Base-by-base conservation (phyloP, 2,113 vertebrate genomes). In the Engystomops pustulosus region DNA sequence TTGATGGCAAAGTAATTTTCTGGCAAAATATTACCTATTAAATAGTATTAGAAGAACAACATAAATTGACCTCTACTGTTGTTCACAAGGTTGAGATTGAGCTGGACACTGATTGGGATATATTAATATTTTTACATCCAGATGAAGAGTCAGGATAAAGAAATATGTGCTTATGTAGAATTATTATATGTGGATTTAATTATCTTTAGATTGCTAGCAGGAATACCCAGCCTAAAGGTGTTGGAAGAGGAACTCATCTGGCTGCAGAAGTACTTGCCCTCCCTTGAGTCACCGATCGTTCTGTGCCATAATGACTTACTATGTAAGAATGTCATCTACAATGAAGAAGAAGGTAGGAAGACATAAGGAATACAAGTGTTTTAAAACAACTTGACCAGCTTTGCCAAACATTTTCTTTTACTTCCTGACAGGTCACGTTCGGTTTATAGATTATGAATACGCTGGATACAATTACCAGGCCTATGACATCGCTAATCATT, bases 391-490 rank as follows among this genome's bases (percentile, higher is more conserved):
- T 10, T 11, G 11, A 12, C 32, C 2, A 36, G 8, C 3, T 4
- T 20, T n/a, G n/a, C n/a, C n/a, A n/a, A n/a, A n/a, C n/a, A n/a
- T n/a, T n/a, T 11, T 47, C 60, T 76, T 3, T 55, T 68, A 49
- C 68, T 74, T 30, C 1, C 15, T 45, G 86, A 0, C 69, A 99
- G 98, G 94, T 89, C 94, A 89, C 0, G 95, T 99, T 4, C 93
- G 93, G 30, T 99, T 98, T 88, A 99, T 99, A 18, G 98, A 99
- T 90, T 99, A 99, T 0, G 98, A 99, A 87, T 99, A 99, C 79
- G 95, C 97, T 0, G 96, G 96, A 82, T 99, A 97, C 91, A 99
- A 99, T 92, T 99, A 98, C 90, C 98, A 99, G 89, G 98, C 98
- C 11, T 99, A 96, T 0, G 98, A 99, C 92, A 99, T 99, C 0